Percentiles rank a stretch among this genome's conserved stretches.
phyloP scores from a whole-genome alignment of 2,113 vertebrate species.

The Macrotus californicus region DNA sequence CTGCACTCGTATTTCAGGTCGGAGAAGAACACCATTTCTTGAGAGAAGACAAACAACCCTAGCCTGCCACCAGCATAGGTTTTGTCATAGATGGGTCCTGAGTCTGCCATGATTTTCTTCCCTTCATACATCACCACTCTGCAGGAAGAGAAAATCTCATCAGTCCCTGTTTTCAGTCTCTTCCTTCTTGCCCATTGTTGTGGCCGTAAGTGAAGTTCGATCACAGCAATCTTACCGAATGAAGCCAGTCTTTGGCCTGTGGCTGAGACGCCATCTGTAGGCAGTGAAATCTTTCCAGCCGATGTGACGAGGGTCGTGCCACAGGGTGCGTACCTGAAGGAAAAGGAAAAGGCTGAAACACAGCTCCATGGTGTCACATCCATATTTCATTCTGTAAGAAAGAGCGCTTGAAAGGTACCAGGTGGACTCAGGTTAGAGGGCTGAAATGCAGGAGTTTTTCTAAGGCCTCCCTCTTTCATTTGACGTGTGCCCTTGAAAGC shows the following conservation, averaged over 20 bases:
- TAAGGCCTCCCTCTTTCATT: not conserved
- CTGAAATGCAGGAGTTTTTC: not conserved
- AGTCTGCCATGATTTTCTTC: conserved; percentile 99
- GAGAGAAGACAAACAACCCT: conserved; percentile 97
- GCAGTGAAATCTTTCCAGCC: conserved; percentile 99
- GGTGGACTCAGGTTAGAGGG: not conserved
- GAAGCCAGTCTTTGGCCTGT: conserved; percentile 96
- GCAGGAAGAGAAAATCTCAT: conserved; percentile 24
- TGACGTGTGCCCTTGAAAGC: not conserved
- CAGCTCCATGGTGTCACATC: not conserved
- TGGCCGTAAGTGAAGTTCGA: not conserved
- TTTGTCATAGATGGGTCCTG: conserved; percentile 95
- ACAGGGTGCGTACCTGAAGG: conserved; percentile 92
- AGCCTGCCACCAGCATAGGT: conserved; percentile 96
- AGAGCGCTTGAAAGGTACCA: not conserved
- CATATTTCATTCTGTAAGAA: not conserved
- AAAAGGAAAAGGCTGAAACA: not conserved
- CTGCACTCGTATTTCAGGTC: conserved; percentile 98
- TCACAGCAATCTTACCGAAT: conserved; percentile 86
- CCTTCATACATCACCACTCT: conserved; percentile 99
- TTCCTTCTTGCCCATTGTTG: not conserved
- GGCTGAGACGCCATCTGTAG: conserved; percentile 97
- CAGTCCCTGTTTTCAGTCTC: not conserved
- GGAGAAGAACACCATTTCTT: conserved; percentile 99
- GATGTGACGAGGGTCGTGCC: conserved; percentile 97